Percentiles rank a stretch among this genome's conserved stretches.
Evolutionary conservation across 2,888 invertebrate species (phyloP).

Genomic region (Cylloceria caligata): DNA sequence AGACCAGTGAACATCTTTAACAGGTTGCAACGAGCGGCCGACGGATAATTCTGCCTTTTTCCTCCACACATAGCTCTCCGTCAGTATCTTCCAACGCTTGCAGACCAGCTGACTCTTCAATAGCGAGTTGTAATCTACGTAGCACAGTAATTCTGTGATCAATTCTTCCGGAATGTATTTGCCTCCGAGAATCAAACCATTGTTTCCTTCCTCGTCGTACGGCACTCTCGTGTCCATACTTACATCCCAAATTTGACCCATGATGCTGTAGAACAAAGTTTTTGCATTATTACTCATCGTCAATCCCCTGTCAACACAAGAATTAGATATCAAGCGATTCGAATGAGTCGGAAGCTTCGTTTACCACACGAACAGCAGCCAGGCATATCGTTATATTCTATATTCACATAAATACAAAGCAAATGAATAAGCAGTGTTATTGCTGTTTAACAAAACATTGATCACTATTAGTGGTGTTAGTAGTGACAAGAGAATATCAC

Average conservation of each 20-base stretch:
- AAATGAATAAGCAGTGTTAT: too few species aligned
- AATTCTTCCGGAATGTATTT: conserved; percentile 85
- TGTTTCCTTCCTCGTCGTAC: conserved; percentile 73
- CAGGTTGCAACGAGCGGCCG: conserved; percentile 73
- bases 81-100: conserved; percentile 85
- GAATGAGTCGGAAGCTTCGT: not conserved
- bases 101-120: conserved; percentile 85
- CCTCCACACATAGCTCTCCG: conserved; percentile 84
- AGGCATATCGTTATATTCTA: too few species aligned
- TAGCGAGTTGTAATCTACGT: conserved; percentile 82
- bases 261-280: conserved; percentile 24
- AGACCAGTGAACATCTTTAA: conserved; percentile 82
- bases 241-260: conserved; percentile 60
- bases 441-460: not conserved
- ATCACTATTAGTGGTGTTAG: not conserved
- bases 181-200: conserved; percentile 82
- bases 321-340: not conserved
- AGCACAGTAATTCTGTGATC: conserved; percentile 83
- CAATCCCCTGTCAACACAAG: not conserved
- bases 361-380: too few species aligned
- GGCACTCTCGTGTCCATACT: conserved; percentile 23
- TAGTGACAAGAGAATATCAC: conserved; percentile 6
- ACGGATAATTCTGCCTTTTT: conserved; percentile 80
- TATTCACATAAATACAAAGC: too few species aligned
- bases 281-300: not conserved